Evolutionary conservation across 2,113 vertebrate genomes (phyloP).

Genomic region (Rhagologus leucostigma): DNA sequence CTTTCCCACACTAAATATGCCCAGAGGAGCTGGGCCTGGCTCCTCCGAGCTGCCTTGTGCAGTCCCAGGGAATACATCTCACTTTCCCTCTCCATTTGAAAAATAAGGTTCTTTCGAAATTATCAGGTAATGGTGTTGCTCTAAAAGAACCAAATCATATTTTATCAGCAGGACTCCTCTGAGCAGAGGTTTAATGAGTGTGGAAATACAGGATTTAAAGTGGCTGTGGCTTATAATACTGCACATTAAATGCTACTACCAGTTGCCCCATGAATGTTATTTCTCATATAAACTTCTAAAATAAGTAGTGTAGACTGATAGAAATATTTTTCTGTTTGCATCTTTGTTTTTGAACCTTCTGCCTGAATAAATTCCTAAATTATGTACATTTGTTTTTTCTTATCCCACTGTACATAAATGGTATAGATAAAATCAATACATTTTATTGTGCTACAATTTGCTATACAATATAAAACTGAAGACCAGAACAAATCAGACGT

Average conservation of each 20-base stretch:
- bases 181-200: conserved; percentile 59
- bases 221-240: neutral
- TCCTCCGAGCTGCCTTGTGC: neutral
- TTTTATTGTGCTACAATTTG: neutral
- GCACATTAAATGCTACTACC: conserved; percentile 30
- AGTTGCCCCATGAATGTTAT: conserved; percentile 32
- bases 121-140: conserved; percentile 60
- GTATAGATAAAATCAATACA: neutral
- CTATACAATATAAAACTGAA: neutral
- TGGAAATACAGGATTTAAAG: conserved; percentile 30
- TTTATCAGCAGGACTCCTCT: conserved; percentile 53
- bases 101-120: conserved; percentile 45
- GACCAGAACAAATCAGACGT: neutral
- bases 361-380: conserved; percentile 20
- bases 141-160: conserved; percentile 39
- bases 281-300: conserved; percentile 54
- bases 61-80: neutral
- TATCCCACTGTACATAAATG: neutral
- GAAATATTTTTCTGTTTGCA: conserved; percentile 53
- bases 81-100: neutral
- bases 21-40: neutral
- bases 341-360: conserved; percentile 1
- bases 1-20: neutral
- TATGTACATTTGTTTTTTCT: neutral
- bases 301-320: conserved; percentile 25